Evolutionary conservation across 2,888 invertebrate species (phyloP), one percentile per base, ranked within the genome.

Genomic region (Apodemia duryi): DNA sequence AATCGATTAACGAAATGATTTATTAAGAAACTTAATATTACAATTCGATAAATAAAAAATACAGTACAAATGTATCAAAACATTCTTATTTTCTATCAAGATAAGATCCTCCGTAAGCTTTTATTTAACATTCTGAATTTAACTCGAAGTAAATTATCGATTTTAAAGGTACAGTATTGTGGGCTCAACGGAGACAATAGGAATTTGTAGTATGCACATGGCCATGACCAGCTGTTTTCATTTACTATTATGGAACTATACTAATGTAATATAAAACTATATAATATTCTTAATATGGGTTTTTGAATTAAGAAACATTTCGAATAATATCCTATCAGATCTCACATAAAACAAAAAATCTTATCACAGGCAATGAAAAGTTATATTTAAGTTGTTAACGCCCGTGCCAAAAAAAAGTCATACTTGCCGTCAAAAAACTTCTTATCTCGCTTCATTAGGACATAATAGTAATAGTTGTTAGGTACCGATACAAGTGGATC

Each of bases 1-100:
- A 88, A 87, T 79, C 78, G 73, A 74, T 87, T 89, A 84, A 84
- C 82, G 86, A 88, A 88, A 90, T 77, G 70, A 72, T 90, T 91
- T 90, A 91, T 90, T 90, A 84, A 78, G 90, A 88, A 90, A 91
- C 86, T 83, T 85, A 86, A 78, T 57, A 51, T 61, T 61, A 64
- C 64, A 51, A 64, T 49, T 62, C 62, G 62, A 29, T 83, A 83
- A 89, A 83, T 90, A 90, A 90, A 89, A 83, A 85, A 86, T 78
- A 79, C 84, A 85, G 77, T 57, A 70, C 67, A 75, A 75, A 72
- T 67, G 69, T 72, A 70, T 67, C 69, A 72, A 71, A 70, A 77
- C 75, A 85, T 86, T 83, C 82, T 84, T 82, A 80, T 77, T 71
- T 64, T 69, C 70, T 68, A 61, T 64, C 57, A 65, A 67, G 69